A percentile compares a stretch with the other conserved stretches of the same genome.
Evolutionary conservation across 1,140 invertebrate genomes (phyloP).

Genomic region (Ceratosolen fusciceps): DNA sequence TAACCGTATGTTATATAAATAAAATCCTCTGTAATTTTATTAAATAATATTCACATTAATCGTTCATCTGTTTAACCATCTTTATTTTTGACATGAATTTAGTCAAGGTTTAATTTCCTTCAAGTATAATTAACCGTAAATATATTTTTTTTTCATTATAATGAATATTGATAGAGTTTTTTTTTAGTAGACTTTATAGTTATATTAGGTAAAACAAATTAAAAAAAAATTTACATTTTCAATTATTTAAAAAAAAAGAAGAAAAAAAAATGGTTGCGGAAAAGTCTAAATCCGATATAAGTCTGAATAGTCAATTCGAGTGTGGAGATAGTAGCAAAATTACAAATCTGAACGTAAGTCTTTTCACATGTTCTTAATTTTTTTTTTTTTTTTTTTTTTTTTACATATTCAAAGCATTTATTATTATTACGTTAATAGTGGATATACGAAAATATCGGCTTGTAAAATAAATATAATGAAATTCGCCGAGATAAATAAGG

Average conservation of each 20-base stretch:
- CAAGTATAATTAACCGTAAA: background rate
- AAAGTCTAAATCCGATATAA: background rate
- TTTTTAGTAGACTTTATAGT: too few relatives aligned
- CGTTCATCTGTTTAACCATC: constrained; percentile 11
- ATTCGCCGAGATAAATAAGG: too few relatives aligned
- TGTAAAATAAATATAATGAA: too few relatives aligned
- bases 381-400: background rate
- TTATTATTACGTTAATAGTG: too few relatives aligned
- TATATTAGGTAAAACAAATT: too few relatives aligned
- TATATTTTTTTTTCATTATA: background rate
- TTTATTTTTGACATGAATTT: constrained; percentile 7
- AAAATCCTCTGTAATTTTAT: constrained; percentile 2
- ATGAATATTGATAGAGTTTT: background rate
- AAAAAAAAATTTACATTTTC: too few relatives aligned
- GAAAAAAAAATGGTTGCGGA: constrained; percentile 32
- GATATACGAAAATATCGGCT: too few relatives aligned
- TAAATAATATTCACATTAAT: background rate
- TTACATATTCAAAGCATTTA: too few relatives aligned
- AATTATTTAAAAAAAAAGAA: too few relatives aligned
- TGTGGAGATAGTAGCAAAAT: constrained; percentile 2
- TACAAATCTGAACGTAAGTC: constrained; percentile 25
- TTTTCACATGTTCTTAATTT: background rate
- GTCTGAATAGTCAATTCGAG: background rate
- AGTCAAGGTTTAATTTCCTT: background rate
- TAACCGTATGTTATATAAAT: too few relatives aligned